Evolutionary conservation across 2,888 invertebrate species (phyloP).

Genomic region (Augochlorella aurata): DNA sequence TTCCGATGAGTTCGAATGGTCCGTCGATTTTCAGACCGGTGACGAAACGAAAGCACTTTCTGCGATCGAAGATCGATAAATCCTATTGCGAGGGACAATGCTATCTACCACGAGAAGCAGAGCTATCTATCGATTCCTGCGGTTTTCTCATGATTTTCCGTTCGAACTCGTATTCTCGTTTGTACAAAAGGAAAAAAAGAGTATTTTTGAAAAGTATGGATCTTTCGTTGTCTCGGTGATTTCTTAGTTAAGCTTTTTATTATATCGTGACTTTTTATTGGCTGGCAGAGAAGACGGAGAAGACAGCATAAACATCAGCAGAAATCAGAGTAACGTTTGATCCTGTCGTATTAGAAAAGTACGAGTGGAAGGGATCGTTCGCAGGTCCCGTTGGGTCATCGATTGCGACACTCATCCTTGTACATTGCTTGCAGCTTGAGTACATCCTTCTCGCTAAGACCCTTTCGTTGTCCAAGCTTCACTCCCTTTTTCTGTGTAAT

Average conservation of each 20-base stretch:
- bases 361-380: background rate
- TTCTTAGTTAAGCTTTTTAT: background rate
- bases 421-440: constrained; percentile 85
- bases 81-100: background rate
- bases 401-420: constrained; percentile 75
- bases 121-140: background rate
- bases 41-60: background rate
- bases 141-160: background rate
- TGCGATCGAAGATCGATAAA: constrained; percentile 4
- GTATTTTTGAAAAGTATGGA: background rate
- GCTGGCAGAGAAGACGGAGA: too few relatives aligned
- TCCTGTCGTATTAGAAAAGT: background rate
- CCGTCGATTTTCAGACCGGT: background rate
- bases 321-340: too few relatives aligned
- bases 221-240: background rate
- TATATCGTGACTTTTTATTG: too few relatives aligned
- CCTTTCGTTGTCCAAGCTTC: constrained; percentile 84
- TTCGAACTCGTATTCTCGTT: background rate
- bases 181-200: too few relatives aligned
- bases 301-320: too few relatives aligned
- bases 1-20: background rate
- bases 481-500: constrained; percentile 81
- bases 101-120: too few relatives aligned
- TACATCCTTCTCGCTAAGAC: constrained; percentile 84
- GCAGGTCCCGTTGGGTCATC: constrained; percentile 36